These are phyloP conservation scores for Falco columbarius DNA, from an alignment of 2,797 vertebrate genomes.

Conservation along the genomic window DNA sequence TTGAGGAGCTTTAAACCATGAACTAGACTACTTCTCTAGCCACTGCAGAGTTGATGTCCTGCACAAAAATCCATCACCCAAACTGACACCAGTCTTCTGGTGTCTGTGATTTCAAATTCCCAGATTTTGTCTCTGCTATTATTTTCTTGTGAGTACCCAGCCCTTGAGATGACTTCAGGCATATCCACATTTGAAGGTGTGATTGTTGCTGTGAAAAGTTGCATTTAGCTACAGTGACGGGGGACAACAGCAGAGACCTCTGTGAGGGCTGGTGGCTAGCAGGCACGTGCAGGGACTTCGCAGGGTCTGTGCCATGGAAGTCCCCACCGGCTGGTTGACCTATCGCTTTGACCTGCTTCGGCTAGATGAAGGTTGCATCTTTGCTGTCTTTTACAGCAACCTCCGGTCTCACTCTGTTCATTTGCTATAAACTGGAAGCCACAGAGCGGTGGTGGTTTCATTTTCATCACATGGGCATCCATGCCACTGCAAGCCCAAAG, in stretches of 20 bases:
- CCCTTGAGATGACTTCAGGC: neutral
- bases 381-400: neutral
- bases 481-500: neutral
- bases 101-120: neutral
- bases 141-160: neutral
- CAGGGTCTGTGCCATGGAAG: neutral
- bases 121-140: neutral
- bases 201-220: neutral
- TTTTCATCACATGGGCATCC: accelerated
- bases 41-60: neutral
- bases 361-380: neutral
- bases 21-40: neutral
- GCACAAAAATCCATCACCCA: neutral
- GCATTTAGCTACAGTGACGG: neutral
- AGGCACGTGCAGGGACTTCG: accelerated
- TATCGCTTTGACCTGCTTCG: neutral
- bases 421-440: neutral
- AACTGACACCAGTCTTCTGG: neutral
- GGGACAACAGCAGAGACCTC: neutral
- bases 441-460: neutral
- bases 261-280: neutral
- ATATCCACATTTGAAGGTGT: neutral
- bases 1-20: neutral
- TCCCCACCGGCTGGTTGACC: neutral
- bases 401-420: neutral